A percentile compares a stretch with the other conserved stretches of the same genome.
Evolutionary conservation across 2,888 invertebrate species (phyloP).

Genomic region (Poecilus cupreus): DNA sequence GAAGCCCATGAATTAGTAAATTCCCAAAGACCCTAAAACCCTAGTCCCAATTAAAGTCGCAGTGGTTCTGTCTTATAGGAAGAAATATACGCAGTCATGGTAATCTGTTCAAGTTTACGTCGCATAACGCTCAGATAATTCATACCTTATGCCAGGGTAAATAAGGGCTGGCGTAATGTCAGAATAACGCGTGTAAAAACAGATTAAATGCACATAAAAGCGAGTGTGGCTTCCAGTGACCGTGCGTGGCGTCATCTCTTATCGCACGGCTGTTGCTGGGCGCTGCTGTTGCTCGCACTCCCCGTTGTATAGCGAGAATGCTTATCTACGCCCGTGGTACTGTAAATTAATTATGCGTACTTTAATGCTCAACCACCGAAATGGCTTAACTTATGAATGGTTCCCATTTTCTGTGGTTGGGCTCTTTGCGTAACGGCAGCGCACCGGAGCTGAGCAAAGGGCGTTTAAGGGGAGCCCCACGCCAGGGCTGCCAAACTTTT

Average conservation of each 20-base stretch:
- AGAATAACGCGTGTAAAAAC: slow-evolving; percentile 51
- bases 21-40: not conserved
- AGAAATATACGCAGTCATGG: slow-evolving; percentile 8
- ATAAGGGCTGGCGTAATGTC: slow-evolving; percentile 39
- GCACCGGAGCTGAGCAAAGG: not conserved
- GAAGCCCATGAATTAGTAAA: slow-evolving; percentile 1
- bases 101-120: slow-evolving; percentile 28
- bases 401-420: slow-evolving; percentile 31
- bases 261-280: not conserved
- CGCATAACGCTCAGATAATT: slow-evolving; percentile 42
- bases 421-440: not conserved
- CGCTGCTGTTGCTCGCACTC: not conserved
- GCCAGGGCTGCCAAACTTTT: not conserved
- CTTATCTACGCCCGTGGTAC: slow-evolving; percentile 53
- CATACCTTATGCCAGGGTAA: slow-evolving; percentile 47
- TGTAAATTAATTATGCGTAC: slow-evolving; percentile 57
- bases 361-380: slow-evolving; percentile 53
- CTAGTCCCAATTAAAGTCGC: not conserved
- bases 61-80: slow-evolving; percentile 23
- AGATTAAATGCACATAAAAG: slow-evolving; percentile 54
- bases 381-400: slow-evolving; percentile 56
- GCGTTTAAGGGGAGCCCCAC: not conserved
- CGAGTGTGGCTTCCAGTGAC: slow-evolving; percentile 13
- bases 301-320: slow-evolving; percentile 32
- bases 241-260: not conserved